Conservation (phyloP, 2,888 invertebrate genomes). For the Terebella lapidaria region DNA sequence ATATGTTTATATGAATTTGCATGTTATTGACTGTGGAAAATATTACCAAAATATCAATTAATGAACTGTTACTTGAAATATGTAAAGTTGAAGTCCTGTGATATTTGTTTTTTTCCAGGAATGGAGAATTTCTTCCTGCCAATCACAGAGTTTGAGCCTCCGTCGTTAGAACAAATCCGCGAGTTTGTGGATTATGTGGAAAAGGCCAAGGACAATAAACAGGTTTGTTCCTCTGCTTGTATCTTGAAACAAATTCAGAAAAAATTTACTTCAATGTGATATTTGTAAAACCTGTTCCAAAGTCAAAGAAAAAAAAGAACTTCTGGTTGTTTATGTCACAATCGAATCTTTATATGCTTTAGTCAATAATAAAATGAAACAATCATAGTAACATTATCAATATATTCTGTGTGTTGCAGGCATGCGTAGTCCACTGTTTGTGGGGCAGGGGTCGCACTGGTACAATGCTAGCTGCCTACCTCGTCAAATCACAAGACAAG, state of each 20-base stretch:
- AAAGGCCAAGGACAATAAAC: constrained; percentile 58
- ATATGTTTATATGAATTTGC: not conserved
- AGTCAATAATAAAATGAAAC: too few relatives aligned
- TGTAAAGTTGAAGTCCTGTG: too few relatives aligned
- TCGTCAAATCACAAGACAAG: constrained; percentile 61
- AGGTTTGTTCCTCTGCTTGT: constrained; percentile 54
- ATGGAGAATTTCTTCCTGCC: constrained; percentile 16
- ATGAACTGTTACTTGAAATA: too few relatives aligned
- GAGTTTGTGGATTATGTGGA: constrained; percentile 66
- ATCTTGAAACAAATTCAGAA: not conserved
- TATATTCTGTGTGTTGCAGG: constrained; percentile 52
- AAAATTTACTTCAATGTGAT: too few relatives aligned
- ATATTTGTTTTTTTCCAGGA: constrained; percentile 13
- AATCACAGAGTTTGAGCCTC: constrained; percentile 66
- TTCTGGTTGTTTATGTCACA: too few relatives aligned
- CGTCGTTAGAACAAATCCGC: constrained; percentile 64
- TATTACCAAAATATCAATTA: too few relatives aligned
- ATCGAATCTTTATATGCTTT: too few relatives aligned
- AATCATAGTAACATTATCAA: too few relatives aligned
- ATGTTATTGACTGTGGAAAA: too few relatives aligned
- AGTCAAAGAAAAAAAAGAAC: too few relatives aligned
- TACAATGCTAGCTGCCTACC: constrained; percentile 69
- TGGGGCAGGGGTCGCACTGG: constrained; percentile 71
- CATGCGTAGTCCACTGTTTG: constrained; percentile 68
- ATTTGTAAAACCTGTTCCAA: too few relatives aligned